Evolutionary conservation across 2,888 invertebrate species (phyloP), one percentile per base, ranked within the genome.

Genomic region (Erebia ligea): DNA sequence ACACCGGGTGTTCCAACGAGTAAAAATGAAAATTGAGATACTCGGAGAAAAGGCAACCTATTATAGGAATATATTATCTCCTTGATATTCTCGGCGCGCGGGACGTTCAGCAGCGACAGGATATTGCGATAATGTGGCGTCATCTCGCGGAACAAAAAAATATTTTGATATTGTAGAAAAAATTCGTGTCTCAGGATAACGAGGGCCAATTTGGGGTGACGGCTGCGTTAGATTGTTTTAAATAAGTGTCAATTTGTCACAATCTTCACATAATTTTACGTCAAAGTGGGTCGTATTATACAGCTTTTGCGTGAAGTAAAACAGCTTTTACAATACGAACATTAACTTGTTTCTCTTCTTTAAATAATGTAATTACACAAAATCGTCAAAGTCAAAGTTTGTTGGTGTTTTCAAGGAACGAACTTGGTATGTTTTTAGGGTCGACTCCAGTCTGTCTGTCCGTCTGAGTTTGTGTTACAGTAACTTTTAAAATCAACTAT

Each of bases 21-120:
- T 90, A 89, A 90, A 91, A 91, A 91, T 90, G 90, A 91, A 91
- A 91, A 92, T 91, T 92, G 91, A 92, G 92, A 91, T 91, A 92
- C 91, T 90, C 87, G 86, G 82, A 86, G 88, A 86, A 82, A 86
- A 87, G 87, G 88, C 90, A 91, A 91, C 91, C 90, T 91, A 90
- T 90, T 89, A 89, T 90, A 90, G 88, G 91, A 90, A 91, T 91
- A 91, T 67, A 67, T 67, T 90, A 91, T 91, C 89, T 91, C 87
- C 89, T 90, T 90, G 90, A 90, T 91, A 90, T 91, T 91, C 87
- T 85, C 85, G 82, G 85, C 84, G 88, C 86, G 86, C 86, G 86
- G 88, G 86, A 86, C 90, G 85, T 87, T 83, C 85, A 87, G 81
- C 87, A 86, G 86, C 86, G 86, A 88, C 86, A 84, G 87, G 90